Percentiles rank a stretch among this genome's conserved stretches.
Conservation (phyloP, 1,140 invertebrate genomes). For the Drosophila repleta region DNA sequence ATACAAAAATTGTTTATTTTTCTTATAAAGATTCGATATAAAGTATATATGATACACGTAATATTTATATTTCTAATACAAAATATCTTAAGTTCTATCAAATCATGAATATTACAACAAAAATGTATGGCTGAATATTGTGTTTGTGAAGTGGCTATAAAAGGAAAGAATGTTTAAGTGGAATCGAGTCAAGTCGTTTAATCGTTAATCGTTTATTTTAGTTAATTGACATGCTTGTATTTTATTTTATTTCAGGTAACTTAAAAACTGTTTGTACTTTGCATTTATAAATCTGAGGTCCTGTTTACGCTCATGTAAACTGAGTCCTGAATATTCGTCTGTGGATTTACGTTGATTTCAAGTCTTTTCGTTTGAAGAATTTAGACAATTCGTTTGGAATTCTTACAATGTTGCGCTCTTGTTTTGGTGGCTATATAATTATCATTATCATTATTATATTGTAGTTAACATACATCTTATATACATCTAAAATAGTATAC, state of each 20-base stretch:
- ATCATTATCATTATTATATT: constrained; percentile 14
- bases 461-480: constrained; percentile 20
- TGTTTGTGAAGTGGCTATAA: constrained; percentile 11
- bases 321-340: constrained; percentile 42
- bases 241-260: constrained; percentile 38
- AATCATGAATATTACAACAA: constrained; percentile 34
- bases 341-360: constrained; percentile 35
- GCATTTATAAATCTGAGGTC: constrained; percentile 54
- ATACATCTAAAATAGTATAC: constrained; percentile 59
- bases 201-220: constrained; percentile 4
- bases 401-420: constrained; percentile 19
- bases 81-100: constrained; percentile 54
- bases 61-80: constrained; percentile 24
- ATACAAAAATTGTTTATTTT: constrained; percentile 71
- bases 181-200: no score
- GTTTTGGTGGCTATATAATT: constrained; percentile 29
- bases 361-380: constrained; percentile 49
- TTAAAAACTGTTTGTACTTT: constrained; percentile 72
- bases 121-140: constrained; percentile 18
- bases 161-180: constrained; percentile 8
- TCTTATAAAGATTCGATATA: constrained; percentile 41
- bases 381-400: constrained; percentile 30
- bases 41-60: constrained; percentile 28
- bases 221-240: constrained; percentile 24
- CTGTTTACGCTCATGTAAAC: constrained; percentile 35